Evolutionary conservation across 2,888 invertebrate genomes (phyloP).

Genomic region (Electrophaes corylata): DNA sequence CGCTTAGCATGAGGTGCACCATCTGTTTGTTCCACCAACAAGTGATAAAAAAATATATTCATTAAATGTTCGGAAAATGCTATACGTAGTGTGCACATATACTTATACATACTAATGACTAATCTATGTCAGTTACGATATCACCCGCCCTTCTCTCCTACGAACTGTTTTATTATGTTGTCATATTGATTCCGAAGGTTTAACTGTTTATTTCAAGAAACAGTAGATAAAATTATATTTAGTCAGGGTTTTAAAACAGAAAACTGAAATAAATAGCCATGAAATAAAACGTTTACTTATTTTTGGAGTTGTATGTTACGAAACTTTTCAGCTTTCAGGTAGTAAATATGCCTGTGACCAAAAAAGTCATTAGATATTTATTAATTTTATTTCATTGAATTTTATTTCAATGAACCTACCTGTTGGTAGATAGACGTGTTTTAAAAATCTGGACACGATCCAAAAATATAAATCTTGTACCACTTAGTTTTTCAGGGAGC

Average conservation of each 20-base stretch:
- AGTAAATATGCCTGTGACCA: too few species aligned
- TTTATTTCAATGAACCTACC: too few species aligned
- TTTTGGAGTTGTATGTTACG: too few species aligned
- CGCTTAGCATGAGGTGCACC: too few species aligned
- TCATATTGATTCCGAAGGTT: constrained; percentile 76
- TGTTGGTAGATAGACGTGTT: too few species aligned
- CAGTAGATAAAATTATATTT: not conserved
- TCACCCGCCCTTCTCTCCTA: constrained; percentile 79
- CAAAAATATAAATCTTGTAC: not conserved
- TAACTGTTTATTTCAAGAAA: constrained; percentile 19
- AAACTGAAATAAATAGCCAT: too few species aligned
- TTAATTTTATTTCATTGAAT: too few species aligned
- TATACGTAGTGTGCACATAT: constrained; percentile 7
- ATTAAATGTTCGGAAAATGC: constrained; percentile 1
- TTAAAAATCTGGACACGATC: not conserved
- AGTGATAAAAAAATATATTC: too few species aligned
- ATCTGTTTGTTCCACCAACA: too few species aligned
- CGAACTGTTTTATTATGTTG: constrained; percentile 75
- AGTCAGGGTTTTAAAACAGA: not conserved
- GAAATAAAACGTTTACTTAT: too few species aligned
- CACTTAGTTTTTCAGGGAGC: not conserved
- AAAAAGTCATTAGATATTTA: too few species aligned
- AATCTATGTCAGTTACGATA: constrained; percentile 61
- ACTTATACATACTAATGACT: constrained; percentile 12
- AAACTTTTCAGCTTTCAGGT: too few species aligned